These are phyloP conservation scores for Saguinus imperator DNA, from an alignment of 2,113 vertebrate species.

Conservation along the genomic window DNA sequence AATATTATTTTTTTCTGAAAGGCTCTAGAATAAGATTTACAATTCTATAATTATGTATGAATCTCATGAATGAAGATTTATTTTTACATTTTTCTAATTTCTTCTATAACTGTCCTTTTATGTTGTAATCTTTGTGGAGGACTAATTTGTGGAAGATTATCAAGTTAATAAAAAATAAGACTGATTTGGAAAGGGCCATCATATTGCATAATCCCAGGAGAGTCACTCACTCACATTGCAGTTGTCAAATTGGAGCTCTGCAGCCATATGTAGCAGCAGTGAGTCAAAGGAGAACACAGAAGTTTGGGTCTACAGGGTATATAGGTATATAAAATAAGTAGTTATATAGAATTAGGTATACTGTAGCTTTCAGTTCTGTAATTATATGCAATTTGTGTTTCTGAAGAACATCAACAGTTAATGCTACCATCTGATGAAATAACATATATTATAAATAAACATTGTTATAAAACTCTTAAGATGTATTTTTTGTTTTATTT, in stretches of 20 bases:
- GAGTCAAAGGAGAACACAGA: not conserved
- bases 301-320: not conserved
- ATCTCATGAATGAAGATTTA: not conserved
- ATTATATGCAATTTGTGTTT: not conserved
- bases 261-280: not conserved
- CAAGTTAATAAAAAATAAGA: not conserved
- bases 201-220: not conserved
- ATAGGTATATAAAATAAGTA: not conserved
- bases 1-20: not conserved
- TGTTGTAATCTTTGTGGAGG: not conserved
- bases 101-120: not conserved
- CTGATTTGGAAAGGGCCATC: not conserved
- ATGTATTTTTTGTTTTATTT: not conserved
- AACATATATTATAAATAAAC: not conserved
- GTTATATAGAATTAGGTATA: not conserved
- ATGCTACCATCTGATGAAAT: not conserved
- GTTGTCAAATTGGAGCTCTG: not conserved
- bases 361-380: not conserved
- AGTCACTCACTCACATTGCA: not conserved
- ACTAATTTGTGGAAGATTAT: not conserved
- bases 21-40: not conserved
- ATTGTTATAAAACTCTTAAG: not conserved
- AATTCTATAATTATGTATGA: conserved; percentile 1
- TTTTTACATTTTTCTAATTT: not conserved
- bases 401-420: not conserved